Conservation (phyloP, 1,140 invertebrate species). For the Pseudomyrmex pallidus region DNA sequence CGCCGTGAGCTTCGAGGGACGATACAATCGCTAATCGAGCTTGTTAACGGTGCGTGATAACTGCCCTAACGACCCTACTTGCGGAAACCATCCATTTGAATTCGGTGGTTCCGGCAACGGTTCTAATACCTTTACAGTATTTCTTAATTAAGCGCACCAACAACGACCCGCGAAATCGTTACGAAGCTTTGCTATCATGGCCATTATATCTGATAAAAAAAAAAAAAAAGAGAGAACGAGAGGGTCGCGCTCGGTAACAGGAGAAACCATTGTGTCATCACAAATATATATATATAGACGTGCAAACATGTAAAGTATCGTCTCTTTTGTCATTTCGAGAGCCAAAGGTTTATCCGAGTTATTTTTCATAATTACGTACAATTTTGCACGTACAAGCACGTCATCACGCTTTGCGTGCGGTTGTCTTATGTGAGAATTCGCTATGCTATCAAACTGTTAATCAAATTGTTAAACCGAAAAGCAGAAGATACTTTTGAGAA, state of each 20-base stretch:
- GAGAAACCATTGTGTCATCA: slow-evolving; percentile 3
- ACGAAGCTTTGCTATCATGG: slow-evolving; percentile 26
- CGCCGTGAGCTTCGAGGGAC: slow-evolving; percentile 23
- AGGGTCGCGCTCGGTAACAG: background rate
- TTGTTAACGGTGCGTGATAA: slow-evolving; percentile 71
- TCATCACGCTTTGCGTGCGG: background rate
- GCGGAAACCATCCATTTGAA: slow-evolving; percentile 74
- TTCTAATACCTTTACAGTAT: slow-evolving; percentile 64
- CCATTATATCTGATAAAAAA: slow-evolving; percentile 32
- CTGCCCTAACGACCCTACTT: slow-evolving; percentile 61
- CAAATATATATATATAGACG: background rate
- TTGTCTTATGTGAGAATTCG: background rate
- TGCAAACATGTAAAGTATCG: background rate
- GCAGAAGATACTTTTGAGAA: slow-evolving; percentile 8
- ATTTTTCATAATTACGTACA: background rate
- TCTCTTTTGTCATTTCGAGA: slow-evolving; percentile 21
- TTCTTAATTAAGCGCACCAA: slow-evolving; percentile 67
- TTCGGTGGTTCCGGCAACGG: slow-evolving; percentile 67
- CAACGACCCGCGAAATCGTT: slow-evolving; percentile 29
- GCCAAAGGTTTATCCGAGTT: background rate
- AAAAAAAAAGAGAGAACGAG: slow-evolving; percentile 18
- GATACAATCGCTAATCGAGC: slow-evolving; percentile 66
- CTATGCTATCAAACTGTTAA: background rate
- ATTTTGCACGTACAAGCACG: background rate
- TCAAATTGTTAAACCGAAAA: background rate